A percentile compares a stretch with the other conserved stretches of the same genome.
Conservation (phyloP, 2,888 invertebrate genomes). For the Ischnus inquisitorius region DNA sequence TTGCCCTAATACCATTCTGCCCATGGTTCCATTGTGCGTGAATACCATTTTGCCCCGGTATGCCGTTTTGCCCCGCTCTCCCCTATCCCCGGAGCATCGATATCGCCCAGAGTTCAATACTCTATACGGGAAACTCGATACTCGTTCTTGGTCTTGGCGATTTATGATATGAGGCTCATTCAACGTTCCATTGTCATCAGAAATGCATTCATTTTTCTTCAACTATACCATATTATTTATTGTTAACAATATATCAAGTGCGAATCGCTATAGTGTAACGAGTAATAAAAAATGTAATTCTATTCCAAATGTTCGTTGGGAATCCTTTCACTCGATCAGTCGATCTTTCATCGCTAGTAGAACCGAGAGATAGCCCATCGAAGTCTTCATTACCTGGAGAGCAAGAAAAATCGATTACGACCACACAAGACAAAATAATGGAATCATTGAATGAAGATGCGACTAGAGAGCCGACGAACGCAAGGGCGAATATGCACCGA, state of each 20-base stretch:
- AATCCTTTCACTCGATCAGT: slow-evolving; percentile 36
- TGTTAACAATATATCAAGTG: no score
- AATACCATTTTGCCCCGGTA: no score
- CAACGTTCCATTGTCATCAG: neutral
- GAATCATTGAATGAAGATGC: neutral
- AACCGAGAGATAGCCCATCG: slow-evolving; percentile 70
- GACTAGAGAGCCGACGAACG: neutral
- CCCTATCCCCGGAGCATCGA: neutral
- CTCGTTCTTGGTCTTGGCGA: neutral
- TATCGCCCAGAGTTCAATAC: neutral
- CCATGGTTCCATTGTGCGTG: no score
- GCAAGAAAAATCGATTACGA: no score
- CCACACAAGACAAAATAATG: no score
- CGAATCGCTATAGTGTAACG: no score
- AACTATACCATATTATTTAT: no score
- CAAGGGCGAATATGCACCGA: no score
- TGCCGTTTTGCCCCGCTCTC: no score
- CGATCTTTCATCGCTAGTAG: slow-evolving; percentile 66
- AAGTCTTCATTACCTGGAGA: slow-evolving; percentile 66
- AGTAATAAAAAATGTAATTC: neutral
- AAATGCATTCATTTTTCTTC: neutral
- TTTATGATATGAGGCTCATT: neutral
- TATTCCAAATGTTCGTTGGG: neutral
- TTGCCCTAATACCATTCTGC: no score
- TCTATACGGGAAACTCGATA: neutral